Evolutionary conservation across 1,140 invertebrate genomes (phyloP).

Genomic region (Hylaeus anthracinus): DNA sequence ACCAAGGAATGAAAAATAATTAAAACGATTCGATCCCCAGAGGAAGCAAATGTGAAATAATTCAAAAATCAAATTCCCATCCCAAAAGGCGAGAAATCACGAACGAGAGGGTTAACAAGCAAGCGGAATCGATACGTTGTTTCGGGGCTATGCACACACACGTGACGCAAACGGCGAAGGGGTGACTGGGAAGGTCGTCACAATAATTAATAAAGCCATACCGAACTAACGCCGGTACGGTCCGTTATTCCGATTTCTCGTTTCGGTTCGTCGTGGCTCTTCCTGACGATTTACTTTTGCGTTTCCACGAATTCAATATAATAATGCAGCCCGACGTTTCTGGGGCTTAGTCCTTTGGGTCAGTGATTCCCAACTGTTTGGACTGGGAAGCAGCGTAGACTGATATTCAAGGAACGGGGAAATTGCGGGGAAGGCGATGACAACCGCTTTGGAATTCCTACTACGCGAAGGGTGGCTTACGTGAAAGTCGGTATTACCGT

Average conservation of each 20-base stretch:
- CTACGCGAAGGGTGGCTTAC: conserved; percentile 66
- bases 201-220: conserved; percentile 70
- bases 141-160: conserved; percentile 9
- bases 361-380: conserved; percentile 56
- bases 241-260: conserved; percentile 58
- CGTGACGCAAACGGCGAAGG: conserved; percentile 7
- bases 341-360: conserved; percentile 55
- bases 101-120: conserved; percentile 21
- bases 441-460: conserved; percentile 49
- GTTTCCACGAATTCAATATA: conserved; percentile 75
- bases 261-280: conserved; percentile 12
- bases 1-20: too few species aligned
- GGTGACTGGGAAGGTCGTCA: conserved; percentile 40
- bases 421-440: conserved; percentile 37
- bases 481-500: conserved; percentile 70
- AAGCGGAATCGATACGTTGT: conserved; percentile 49
- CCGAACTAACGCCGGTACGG: conserved; percentile 41
- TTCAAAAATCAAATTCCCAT: too few species aligned
- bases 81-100: too few species aligned
- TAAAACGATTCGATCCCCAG: too few species aligned
- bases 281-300: conserved; percentile 62
- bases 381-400: neutral
- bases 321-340: conserved; percentile 61
- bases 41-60: too few species aligned
- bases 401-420: neutral